Base-by-base conservation (phyloP, 1,140 invertebrate species). In the Euschistus heros region DNA sequence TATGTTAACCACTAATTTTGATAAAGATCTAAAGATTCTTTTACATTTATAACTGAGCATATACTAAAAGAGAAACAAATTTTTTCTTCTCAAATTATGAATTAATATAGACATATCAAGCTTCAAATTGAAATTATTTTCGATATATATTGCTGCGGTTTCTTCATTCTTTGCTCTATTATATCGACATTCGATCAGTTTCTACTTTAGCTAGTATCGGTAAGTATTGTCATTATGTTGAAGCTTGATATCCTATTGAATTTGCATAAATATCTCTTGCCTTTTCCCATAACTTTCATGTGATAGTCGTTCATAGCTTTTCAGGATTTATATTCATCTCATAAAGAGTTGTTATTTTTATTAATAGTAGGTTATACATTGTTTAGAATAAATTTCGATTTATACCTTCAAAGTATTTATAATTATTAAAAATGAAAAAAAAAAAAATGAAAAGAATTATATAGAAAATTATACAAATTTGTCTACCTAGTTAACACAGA, bases 301-400 rank as follows among this genome's bases (percentile, higher is more conserved):
- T 67, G 65, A 66, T 66, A 66, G 65, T 66, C 26, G 50, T 59
- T 57, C 22, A 33, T 66, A 66, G 65, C 57, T 66, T 66, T 66
- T 46, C 65, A 66, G 57, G 52, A 61, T 61, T 66, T 62, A 66
- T 66, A 66, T 30, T 46, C 37, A 59, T 54, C 60, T 66, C 60
- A 62, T 62, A 62, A 66, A 60, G 50, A 60, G 50, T 65, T 57
- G 46, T 54, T 63, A 63, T 67, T 63, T 63, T 67, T 67, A 63
- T 63, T 67, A 63, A 63, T 63, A 63, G 26, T 22, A 55, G 42
- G 44, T 30, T 50, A 61, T 61, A 61, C 59, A 20, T 61, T 33
- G 22, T 42, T 61, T 61, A 61, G 59, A 61, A n/a, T 33, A 42
- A 26, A 54, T 54, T 54, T 22, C 33, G 24, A 54, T 54, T 54